Evolutionary conservation across 2,113 vertebrate species (phyloP), one percentile per base, ranked within the genome.

Genomic region (Dromas ardeola): DNA sequence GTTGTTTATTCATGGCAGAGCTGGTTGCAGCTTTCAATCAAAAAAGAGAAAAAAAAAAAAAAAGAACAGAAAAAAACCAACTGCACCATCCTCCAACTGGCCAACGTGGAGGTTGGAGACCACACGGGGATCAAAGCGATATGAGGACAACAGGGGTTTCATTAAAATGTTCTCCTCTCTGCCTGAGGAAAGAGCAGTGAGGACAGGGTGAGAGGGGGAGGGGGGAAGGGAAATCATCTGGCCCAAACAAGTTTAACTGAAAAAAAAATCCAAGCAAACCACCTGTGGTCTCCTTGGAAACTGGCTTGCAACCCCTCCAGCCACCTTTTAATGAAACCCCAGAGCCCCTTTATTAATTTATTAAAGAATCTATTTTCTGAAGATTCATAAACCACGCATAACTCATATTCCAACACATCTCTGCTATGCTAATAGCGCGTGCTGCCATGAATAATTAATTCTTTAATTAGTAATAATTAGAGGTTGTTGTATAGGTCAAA

Each of bases 291-390:
- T 99, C 98, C 98, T 98, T 98, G 98, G 98, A 98, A 99, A 99
- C 98, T 98, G 98, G 97, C 98, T 98, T 98, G 97, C 98, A 98
- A 98, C 98, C 98, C 99, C 99, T 99, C 98, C 98, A 99, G 99
- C 98, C 98, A 99, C 98, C 99, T 99, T 99, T 99, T 99, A 99
- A 99, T 99, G 99, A 99, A 99, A 99, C 99, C 99, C 99, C 98
- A 98, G 98, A 99, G 98, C 98, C 98, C 98, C 98, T 98, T 99
- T 99, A 99, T 99, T 98, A 98, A 99, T 99, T 99, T 99, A 99
- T 99, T 98, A 98, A 98, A 98, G 98, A 98, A 98, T 98, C 98
- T 98, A 98, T 98, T 99, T 99, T 99, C 98, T 97, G 98, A 98
- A 98, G 98, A 98, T 98, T 99, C 98, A 99, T 98, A 99, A 99